Evolutionary conservation across 2,113 vertebrate genomes (phyloP).

Genomic region (Oryzias woworae): DNA sequence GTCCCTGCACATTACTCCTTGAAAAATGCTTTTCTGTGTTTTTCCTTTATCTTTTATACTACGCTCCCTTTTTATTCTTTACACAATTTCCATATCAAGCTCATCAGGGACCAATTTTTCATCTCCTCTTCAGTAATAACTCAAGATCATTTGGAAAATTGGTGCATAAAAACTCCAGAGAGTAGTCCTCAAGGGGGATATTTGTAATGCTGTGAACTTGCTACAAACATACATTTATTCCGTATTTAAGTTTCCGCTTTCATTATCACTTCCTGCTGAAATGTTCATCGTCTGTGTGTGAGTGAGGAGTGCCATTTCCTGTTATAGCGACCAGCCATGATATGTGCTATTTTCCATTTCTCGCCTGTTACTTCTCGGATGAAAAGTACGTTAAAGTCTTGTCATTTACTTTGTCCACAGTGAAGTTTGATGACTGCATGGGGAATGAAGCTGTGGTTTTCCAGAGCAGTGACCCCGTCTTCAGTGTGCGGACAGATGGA

Average conservation of each 20-base stretch:
- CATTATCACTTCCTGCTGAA: background rate
- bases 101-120: background rate
- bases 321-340: background rate
- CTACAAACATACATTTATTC: background rate
- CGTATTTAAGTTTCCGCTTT: background rate
- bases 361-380: slow-evolving; percentile 1
- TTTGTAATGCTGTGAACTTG: slow-evolving; percentile 19
- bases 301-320: background rate
- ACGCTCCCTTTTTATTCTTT: background rate
- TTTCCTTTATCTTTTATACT: background rate
- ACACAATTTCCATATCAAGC: background rate
- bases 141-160: background rate
- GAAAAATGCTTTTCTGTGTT: background rate
- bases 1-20: no score
- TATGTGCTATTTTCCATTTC: slow-evolving; percentile 3
- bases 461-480: slow-evolving; percentile 83
- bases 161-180: slow-evolving; percentile 5
- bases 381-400: background rate
- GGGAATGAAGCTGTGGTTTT: slow-evolving; percentile 80
- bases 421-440: slow-evolving; percentile 87
- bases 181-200: slow-evolving; percentile 3
- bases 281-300: background rate
- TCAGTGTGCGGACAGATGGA: slow-evolving; percentile 83
- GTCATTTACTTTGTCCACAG: slow-evolving; percentile 70
- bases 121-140: background rate